phyloP scores from a whole-genome alignment of 64 coral and sea anemone species.

The Pocillopora damicornis region DNA sequence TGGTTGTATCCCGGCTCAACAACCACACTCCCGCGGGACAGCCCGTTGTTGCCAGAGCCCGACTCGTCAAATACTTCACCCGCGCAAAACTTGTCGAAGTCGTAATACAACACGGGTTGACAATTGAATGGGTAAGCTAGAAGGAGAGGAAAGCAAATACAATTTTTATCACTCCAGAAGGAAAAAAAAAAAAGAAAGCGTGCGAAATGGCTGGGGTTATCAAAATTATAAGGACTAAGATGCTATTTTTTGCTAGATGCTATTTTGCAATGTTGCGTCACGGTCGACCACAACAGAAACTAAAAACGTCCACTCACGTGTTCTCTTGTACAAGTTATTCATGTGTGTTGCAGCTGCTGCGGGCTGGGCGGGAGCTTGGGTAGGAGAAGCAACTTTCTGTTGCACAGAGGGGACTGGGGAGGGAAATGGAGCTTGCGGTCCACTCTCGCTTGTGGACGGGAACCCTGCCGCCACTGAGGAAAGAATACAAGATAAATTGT shows the following conservation, averaged over 20 bases:
- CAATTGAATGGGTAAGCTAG: conserved; percentile 75
- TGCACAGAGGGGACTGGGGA: conserved; percentile 3
- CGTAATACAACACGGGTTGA: conserved; percentile 82
- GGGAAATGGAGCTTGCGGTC: conserved; percentile 1
- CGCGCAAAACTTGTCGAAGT: conserved; percentile 83
- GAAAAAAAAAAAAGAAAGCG: background rate
- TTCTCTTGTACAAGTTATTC: background rate
- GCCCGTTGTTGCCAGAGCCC: conserved; percentile 84
- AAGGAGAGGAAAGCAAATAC: background rate
- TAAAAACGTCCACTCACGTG: background rate
- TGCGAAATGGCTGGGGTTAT: background rate
- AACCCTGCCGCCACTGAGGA: conserved; percentile 14
- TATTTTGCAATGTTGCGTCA: no score
- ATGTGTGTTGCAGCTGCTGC: background rate
- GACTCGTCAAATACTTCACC: conserved; percentile 88
- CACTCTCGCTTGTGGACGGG: background rate
- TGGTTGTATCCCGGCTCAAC: conserved; percentile 59
- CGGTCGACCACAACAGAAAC: background rate
- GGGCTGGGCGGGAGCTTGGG: conserved; percentile 3
- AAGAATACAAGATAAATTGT: background rate
- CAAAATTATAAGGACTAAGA: no score
- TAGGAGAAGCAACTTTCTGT: background rate
- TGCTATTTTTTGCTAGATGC: no score
- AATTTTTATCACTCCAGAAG: background rate
- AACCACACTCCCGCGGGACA: conserved; percentile 45